These are phyloP conservation scores for Rattus rattus DNA, from an alignment of 2,113 vertebrate species.

Conservation along the genomic window DNA sequence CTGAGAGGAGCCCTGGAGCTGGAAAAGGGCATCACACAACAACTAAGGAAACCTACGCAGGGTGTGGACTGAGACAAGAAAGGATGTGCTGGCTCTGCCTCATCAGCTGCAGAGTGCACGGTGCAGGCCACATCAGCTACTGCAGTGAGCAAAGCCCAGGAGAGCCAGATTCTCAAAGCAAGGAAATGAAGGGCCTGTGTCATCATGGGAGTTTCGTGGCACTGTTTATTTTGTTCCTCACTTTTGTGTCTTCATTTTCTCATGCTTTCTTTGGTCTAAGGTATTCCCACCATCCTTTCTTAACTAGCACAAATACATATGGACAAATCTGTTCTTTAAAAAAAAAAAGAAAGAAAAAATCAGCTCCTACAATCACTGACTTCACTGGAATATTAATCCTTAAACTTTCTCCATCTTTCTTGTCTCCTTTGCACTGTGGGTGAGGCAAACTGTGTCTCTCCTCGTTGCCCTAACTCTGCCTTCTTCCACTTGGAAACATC, in stretches of 20 bases:
- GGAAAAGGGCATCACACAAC: neutral
- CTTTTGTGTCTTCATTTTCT: neutral
- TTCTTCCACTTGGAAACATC: neutral
- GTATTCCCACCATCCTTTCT: neutral
- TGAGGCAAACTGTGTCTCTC: neutral
- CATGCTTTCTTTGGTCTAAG: neutral
- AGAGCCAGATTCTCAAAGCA: neutral
- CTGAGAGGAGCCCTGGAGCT: neutral
- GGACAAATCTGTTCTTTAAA: neutral
- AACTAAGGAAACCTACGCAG: neutral
- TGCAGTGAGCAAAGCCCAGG: neutral
- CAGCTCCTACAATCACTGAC: neutral
- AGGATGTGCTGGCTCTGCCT: accelerated
- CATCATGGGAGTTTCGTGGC: neutral
- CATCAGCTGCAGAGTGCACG: accelerated
- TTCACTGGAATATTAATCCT: neutral
- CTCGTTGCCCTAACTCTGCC: neutral
- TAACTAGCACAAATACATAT: neutral
- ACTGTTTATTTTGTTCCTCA: neutral
- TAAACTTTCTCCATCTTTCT: neutral
- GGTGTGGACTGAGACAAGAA: neutral
- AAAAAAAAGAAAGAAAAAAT: neutral
- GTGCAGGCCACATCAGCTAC: no score
- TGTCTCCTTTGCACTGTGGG: neutral
- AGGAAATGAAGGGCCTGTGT: accelerated